Conservation (phyloP, 2,113 vertebrate species). For the Pelmatolapia mariae region DNA sequence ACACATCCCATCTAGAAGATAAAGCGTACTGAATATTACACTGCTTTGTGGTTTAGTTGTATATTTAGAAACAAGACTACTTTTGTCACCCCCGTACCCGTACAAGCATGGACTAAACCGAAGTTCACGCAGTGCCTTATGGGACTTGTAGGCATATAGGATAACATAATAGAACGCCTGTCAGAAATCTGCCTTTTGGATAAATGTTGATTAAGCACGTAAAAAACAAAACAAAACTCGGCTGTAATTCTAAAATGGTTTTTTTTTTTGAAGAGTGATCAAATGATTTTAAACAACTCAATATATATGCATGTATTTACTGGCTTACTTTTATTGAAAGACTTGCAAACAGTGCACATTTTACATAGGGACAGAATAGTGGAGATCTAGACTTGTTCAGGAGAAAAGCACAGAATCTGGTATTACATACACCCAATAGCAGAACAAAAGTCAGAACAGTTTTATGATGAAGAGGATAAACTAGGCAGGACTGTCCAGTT, state of each 20-base stretch:
- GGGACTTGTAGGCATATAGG: constrained; percentile 38
- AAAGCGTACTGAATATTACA: fast-evolving
- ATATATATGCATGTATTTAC: not conserved
- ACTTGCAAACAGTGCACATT: constrained; percentile 60
- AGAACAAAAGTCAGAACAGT: constrained; percentile 1
- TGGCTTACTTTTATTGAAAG: constrained; percentile 67
- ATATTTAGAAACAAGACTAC: not conserved
- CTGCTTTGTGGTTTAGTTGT: fast-evolving
- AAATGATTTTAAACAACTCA: not conserved
- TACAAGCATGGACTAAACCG: constrained; percentile 13
- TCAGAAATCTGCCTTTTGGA: not conserved
- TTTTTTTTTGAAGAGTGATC: not conserved
- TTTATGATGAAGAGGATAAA: constrained; percentile 15
- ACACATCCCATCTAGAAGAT: fast-evolving
- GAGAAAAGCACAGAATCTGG: constrained; percentile 36
- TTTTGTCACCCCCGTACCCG: not conserved
- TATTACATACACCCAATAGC: constrained; percentile 28
- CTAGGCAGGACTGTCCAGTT: not conserved
- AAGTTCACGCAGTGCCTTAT: constrained; percentile 5
- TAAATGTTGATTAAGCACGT: not conserved
- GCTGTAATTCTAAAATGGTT: not conserved
- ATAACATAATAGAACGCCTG: not conserved
- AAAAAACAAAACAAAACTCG: not conserved
- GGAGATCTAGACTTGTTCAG: constrained; percentile 33
- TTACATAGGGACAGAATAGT: constrained; percentile 51